These are phyloP conservation scores for Lerista edwardsae DNA, from an alignment of 2,797 vertebrate genomes.

Conservation along the genomic window DNA sequence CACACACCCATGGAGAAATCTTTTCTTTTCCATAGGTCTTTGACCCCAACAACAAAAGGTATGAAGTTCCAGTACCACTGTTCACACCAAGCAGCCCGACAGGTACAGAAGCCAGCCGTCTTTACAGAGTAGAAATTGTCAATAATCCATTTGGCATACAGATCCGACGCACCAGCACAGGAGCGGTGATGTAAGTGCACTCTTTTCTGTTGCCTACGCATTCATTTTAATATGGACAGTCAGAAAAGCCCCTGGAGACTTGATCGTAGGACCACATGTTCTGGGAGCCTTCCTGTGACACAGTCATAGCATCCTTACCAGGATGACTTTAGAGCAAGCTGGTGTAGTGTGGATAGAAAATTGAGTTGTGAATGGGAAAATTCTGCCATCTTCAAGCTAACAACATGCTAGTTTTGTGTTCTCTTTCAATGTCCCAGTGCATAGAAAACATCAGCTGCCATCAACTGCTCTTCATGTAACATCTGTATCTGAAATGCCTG, in stretches of 20 bases:
- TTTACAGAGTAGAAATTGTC: constrained; percentile 79
- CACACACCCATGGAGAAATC: not conserved
- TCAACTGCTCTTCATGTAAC: too few relatives aligned
- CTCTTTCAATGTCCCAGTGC: not conserved
- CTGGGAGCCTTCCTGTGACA: not conserved
- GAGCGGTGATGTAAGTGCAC: constrained; percentile 81
- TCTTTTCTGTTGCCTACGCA: not conserved
- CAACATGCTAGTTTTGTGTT: too few relatives aligned
- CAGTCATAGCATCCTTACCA: not conserved
- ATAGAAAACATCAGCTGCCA: not conserved
- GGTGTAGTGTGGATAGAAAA: too few relatives aligned
- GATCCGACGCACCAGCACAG: constrained; percentile 81
- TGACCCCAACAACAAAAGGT: constrained; percentile 79
- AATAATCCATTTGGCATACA: constrained; percentile 84
- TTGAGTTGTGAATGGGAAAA: too few relatives aligned
- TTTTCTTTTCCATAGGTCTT: constrained; percentile 74
- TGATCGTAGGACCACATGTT: not conserved
- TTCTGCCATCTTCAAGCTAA: too few relatives aligned
- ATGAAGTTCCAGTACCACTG: constrained; percentile 86
- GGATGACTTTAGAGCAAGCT: too few relatives aligned
- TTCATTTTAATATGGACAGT: not conserved
- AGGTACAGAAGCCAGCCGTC: constrained; percentile 62
- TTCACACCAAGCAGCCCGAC: constrained; percentile 72
- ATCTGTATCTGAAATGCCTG: too few relatives aligned
- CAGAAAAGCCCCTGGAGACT: not conserved